Percentiles rank a stretch among this genome's conserved stretches.
These are phyloP conservation scores for Himalopsyche kuldschensis DNA, from an alignment of 2,888 invertebrate species.

Conservation along the genomic window DNA sequence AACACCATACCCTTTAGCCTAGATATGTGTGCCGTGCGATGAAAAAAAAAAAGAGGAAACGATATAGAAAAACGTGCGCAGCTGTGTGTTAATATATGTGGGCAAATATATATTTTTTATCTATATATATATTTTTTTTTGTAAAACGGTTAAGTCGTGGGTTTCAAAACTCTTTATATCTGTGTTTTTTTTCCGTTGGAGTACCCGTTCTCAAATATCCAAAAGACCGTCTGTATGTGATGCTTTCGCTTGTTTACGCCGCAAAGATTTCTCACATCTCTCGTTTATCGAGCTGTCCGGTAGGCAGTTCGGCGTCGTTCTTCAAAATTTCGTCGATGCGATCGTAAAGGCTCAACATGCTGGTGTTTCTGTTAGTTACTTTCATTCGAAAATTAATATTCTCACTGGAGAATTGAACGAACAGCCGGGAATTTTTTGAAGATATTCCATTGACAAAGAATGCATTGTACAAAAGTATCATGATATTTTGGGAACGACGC, in stretches of 20 bases:
- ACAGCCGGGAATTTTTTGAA: no score
- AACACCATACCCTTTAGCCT: slow-evolving; percentile 25
- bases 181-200: slow-evolving; percentile 6
- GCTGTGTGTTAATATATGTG: slow-evolving; percentile 29
- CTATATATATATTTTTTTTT: background rate
- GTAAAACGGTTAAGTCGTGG: slow-evolving; percentile 5
- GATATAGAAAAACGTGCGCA: background rate
- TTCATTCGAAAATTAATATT: no score
- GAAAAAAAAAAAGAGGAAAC: slow-evolving; percentile 2
- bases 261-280: slow-evolving; percentile 6
- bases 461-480: background rate
- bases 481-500: background rate
- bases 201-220: background rate
- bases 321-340: background rate
- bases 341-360: background rate
- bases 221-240: slow-evolving; percentile 11
- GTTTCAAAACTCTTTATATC: slow-evolving; percentile 17
- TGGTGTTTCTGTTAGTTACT: background rate
- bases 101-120: slow-evolving; percentile 11
- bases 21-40: slow-evolving; percentile 31
- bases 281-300: background rate
- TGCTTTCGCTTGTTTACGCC: slow-evolving; percentile 30
- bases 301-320: background rate
- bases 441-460: no score
- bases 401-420: no score